Conservation (phyloP, 2,888 invertebrate genomes). For the Watsonalla cultraria region DNA sequence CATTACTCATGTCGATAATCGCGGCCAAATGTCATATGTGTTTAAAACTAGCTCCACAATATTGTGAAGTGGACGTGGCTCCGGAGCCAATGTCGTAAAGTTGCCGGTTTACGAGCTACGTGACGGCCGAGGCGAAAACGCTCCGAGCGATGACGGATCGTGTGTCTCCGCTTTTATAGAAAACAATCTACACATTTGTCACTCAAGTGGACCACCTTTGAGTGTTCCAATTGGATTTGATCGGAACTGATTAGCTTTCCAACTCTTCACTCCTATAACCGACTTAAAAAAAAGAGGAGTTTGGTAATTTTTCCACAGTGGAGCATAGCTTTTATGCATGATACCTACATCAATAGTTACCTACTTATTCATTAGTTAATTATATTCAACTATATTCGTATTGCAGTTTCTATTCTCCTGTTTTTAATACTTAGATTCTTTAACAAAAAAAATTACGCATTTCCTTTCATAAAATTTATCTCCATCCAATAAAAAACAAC, state of each 20-base stretch:
- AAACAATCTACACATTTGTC: conserved; percentile 17
- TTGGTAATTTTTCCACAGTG: too few species aligned
- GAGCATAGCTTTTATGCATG: too few species aligned
- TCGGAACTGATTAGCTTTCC: not conserved
- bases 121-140: conserved; percentile 36
- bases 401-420: too few species aligned
- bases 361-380: too few species aligned
- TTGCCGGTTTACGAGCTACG: conserved; percentile 36
- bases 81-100: conserved; percentile 44
- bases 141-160: conserved; percentile 33
- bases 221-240: not conserved
- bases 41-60: conserved; percentile 24
- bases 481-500: too few species aligned
- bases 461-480: too few species aligned
- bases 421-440: too few species aligned
- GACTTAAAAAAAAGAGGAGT: too few species aligned
- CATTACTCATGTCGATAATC: conserved; percentile 26
- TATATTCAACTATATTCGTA: too few species aligned
- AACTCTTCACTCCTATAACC: too few species aligned
- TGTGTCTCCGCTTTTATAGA: conserved; percentile 32
- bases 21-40: conserved; percentile 23
- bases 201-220: conserved; percentile 30
- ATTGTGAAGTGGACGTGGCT: conserved; percentile 30
- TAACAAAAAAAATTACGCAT: too few species aligned
- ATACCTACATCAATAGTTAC: too few species aligned